Evolutionary conservation across 1,140 invertebrate species (phyloP), one percentile per base, ranked within the genome.

Genomic region (Ips typographus): DNA sequence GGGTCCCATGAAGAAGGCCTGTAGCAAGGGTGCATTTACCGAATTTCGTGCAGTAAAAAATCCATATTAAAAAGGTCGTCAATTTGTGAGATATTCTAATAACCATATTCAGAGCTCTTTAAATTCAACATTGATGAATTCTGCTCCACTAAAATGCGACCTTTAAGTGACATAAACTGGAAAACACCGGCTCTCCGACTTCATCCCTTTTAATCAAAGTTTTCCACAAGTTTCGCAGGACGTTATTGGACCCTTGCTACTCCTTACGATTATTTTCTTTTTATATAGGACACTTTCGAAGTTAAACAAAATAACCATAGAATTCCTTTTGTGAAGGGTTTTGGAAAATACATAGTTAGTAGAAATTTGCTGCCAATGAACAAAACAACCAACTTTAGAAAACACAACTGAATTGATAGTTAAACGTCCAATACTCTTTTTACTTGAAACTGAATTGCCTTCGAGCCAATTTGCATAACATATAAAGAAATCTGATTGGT

Each of bases 191-290:
- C 65, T 67, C 65, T 67, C 44, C 65, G 44, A 37, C 65, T 68
- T 61, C 65, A 51, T 68, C 65, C 65, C 65, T 68, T 68, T 68
- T 68, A 68, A 68, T 68, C 65, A 68, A 68, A 68, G 65, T 68
- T 68, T 68, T 68, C 65, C 65, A 68, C 65, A 68, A 68, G 65
- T 68, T 68, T 68, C 65, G 38, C 41, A 53, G 42, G 56, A 68
- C 55, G 57, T 68, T 68, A 68, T 68, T 68, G 65, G 65, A 61
- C 65, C 47, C 65, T 61, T 53, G 65, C 65, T 53, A 44, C 39
- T 57, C 49, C 58, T 68, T 68, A 53, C 55, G 65, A 68, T 51
- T 68, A 68, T 68, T 68, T 68, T 68, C 65, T 68, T 68, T 67
- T 68, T 53, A 49, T 65, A 49, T 63, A 40, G 52, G 62, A 65